Percentiles rank a stretch among this genome's conserved stretches.
Evolutionary conservation across 2,113 vertebrate species (phyloP).

Genomic region (Chroicocephalus ridibundus): DNA sequence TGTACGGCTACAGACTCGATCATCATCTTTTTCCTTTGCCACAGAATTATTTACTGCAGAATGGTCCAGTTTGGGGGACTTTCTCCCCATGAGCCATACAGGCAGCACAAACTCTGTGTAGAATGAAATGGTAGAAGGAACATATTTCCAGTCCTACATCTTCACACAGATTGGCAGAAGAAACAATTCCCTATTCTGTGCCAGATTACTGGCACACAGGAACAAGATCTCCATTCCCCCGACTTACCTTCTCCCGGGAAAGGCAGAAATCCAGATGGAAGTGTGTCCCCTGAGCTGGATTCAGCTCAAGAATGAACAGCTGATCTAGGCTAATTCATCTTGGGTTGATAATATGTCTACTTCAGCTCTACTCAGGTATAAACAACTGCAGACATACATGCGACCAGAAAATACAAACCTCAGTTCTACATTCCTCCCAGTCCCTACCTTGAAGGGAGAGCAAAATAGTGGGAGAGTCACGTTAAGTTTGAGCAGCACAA

Average conservation of each 20-base stretch:
- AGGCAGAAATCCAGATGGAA: neutral
- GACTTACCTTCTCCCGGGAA: neutral
- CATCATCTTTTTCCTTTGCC: neutral
- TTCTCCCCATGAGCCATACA: neutral
- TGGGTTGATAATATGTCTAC: neutral
- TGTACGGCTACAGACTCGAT: fast-evolving
- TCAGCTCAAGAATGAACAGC: neutral
- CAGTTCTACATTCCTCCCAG: neutral
- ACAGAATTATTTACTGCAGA: neutral
- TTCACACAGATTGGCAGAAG: neutral
- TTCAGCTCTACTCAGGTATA: neutral
- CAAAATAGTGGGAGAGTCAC: neutral
- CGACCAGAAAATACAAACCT: neutral
- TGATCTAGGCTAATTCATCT: neutral
- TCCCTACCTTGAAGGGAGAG: neutral
- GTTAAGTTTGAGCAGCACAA: neutral
- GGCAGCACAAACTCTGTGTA: neutral
- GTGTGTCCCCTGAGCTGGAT: neutral
- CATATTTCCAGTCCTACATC: fast-evolving
- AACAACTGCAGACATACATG: neutral
- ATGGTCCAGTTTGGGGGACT: neutral
- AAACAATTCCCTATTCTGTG: neutral
- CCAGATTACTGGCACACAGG: neutral
- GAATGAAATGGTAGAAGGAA: neutral
- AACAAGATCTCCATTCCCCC: neutral